Base-by-base conservation (phyloP, 1,140 invertebrate species). In the Zaprionus ornatus region DNA sequence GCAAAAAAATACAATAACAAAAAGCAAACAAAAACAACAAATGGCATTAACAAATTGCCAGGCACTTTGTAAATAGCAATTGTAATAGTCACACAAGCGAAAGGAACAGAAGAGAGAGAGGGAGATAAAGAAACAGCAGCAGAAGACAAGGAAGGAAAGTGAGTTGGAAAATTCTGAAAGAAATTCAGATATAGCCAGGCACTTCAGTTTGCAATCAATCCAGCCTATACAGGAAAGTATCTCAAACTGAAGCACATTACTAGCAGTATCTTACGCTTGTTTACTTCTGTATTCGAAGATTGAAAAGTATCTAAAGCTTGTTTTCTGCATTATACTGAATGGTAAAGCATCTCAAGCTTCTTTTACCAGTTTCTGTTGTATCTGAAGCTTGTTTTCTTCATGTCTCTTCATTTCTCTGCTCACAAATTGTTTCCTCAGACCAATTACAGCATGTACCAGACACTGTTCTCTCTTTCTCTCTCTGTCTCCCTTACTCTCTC, bases 1-100 rank as follows among this genome's bases (percentile, higher is more conserved):
- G 55, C 55, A 59, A 63, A 64, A 66, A 52, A 72, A 57, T 45
- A 29, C 68, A 79, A 54, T 54, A 35, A 40, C 35, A 78, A 66
- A 52, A 56, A 42, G 25, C 59, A 57, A 52, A 76, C 60, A 67
- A 29, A 60, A 78, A 57, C 61, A 32, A 37, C 32, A 78, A 81
- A 78, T 79, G 71, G 67, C 67, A 65, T 84, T 74, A 70, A 57
- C 61, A 77, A 73, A 77, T 77, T 66, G 60, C 48, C 50, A 48
- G 17, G 50, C 69, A 76, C 55, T 76, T 76, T 76, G 68, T 66
- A 76, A 77, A 77, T 73, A 73, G 56, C 74, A 77, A 67, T 73
- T 77, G 69, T 56, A 62, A 66, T 55, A 66, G 69, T 77, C 69
- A 77, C 37, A 32, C 29, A 9, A 32, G 29, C 9, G 29, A 32